These are phyloP conservation scores for Cyrtonyx montezumae DNA, from an alignment of 2,113 vertebrate genomes.

Conservation along the genomic window DNA sequence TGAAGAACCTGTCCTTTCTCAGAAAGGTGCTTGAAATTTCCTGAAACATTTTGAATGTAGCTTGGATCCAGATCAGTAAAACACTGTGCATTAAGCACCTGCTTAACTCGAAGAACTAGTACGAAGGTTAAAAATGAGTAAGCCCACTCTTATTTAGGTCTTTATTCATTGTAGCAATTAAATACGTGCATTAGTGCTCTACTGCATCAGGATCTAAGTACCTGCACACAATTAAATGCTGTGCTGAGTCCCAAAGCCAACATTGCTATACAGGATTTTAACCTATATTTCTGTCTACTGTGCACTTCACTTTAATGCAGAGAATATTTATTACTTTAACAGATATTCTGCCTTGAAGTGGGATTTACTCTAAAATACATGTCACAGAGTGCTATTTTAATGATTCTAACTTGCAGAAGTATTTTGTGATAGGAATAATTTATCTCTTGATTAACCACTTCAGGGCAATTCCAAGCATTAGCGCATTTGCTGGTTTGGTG, in stretches of 20 bases:
- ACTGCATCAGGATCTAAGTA: slow-evolving; percentile 31
- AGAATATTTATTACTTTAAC: slow-evolving; percentile 30
- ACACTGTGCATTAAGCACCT: slow-evolving; percentile 12
- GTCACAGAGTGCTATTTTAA: background rate
- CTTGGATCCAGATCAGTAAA: background rate
- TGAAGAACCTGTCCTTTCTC: background rate
- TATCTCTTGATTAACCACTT: background rate
- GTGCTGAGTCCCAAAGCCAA: slow-evolving; percentile 22
- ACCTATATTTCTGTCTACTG: slow-evolving; percentile 29
- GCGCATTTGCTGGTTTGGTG: background rate
- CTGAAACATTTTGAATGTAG: slow-evolving; percentile 6
- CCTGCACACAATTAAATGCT: background rate
- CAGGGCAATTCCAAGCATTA: background rate
- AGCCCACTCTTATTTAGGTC: slow-evolving; percentile 27
- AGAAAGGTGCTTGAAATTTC: background rate
- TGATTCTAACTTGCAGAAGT: slow-evolving; percentile 5
- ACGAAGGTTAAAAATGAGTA: slow-evolving; percentile 28
- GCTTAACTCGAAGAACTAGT: slow-evolving; percentile 10
- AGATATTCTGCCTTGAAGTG: background rate
- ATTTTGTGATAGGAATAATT: slow-evolving; percentile 17
- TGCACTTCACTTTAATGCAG: background rate
- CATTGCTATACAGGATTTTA: background rate
- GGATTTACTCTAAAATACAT: background rate
- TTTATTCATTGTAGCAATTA: slow-evolving; percentile 50
- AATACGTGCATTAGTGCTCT: slow-evolving; percentile 35